These are phyloP conservation scores for Oncorhynchus gorbuscha DNA, from an alignment of 2,113 vertebrate genomes.

Conservation along the genomic window DNA sequence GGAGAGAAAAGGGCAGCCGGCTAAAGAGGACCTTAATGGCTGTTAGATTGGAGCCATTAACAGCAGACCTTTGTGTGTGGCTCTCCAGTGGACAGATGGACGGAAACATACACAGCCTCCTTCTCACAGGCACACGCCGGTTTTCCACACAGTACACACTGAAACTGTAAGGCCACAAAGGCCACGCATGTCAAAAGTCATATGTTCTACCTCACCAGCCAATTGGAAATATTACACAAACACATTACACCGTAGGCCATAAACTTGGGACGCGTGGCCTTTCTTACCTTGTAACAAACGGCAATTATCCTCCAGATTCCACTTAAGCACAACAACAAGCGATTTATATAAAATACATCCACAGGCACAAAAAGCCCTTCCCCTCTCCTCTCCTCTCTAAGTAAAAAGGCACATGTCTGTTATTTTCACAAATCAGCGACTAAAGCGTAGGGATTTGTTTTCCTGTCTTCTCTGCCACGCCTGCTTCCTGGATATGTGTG, in stretches of 20 bases:
- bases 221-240: too few relatives aligned
- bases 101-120: not conserved
- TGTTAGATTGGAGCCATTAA: conserved; percentile 18
- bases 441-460: conserved; percentile 17
- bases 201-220: too few relatives aligned
- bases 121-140: not conserved
- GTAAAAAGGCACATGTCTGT: not conserved
- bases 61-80: conserved; percentile 5
- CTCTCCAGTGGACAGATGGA: not conserved
- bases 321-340: conserved; percentile 11
- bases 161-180: not conserved
- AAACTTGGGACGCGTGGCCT: not conserved
- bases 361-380: conserved; percentile 11
- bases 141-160: not conserved
- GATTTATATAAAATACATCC: conserved; percentile 24
- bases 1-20: not conserved
- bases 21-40: not conserved
- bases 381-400: not conserved
- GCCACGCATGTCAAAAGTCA: too few relatives aligned
- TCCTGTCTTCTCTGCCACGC: conserved; percentile 10
- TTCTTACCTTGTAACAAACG: conserved; percentile 36
- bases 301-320: conserved; percentile 4
- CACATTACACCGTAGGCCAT: too few relatives aligned
- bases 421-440: conserved; percentile 13
- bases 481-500: conserved; percentile 42